phyloP scores from a whole-genome alignment of 2,888 invertebrate species.

The Proisotoma minuta region DNA sequence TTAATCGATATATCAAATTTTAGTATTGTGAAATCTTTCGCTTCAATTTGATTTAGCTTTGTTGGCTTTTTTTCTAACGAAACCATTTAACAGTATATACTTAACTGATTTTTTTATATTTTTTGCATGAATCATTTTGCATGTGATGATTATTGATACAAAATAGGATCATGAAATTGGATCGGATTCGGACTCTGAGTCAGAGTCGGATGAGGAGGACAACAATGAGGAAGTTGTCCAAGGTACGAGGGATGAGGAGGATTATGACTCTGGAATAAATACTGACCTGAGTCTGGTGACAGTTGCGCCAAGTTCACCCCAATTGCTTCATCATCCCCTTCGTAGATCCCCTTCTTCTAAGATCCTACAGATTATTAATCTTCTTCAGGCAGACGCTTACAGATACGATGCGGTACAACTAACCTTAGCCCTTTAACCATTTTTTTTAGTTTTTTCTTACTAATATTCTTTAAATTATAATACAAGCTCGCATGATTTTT shows the following conservation, averaged over 20 bases:
- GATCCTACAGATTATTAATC: conserved; percentile 45
- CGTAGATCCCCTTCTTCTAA: conserved; percentile 42
- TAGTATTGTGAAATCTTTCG: not conserved
- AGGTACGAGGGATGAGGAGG: conserved; percentile 29
- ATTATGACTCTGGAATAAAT: conserved; percentile 43
- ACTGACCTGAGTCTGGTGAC: conserved; percentile 44
- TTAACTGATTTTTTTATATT: not conserved
- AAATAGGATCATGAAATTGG: conserved; percentile 27
- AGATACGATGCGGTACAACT: conserved; percentile 43
- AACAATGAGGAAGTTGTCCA: conserved; percentile 12
- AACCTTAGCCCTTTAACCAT: conserved; percentile 20
- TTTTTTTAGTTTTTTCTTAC: not conserved
- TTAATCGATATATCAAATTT: not conserved
- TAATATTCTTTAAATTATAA: not conserved
- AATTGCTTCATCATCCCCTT: conserved; percentile 31
- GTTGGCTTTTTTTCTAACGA: too few relatives aligned
- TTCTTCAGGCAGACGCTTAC: conserved; percentile 45
- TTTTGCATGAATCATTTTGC: conserved; percentile 2
- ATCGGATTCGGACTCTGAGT: conserved; percentile 25
- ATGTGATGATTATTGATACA: not conserved
- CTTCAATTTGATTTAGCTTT: too few relatives aligned
- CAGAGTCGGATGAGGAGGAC: conserved; percentile 31
- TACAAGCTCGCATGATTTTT: not conserved
- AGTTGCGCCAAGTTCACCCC: conserved; percentile 40
- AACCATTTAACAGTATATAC: too few relatives aligned